Evolutionary conservation across 2,113 vertebrate genomes (phyloP), one percentile per base, ranked within the genome.

Genomic region (Sylvia atricapilla): DNA sequence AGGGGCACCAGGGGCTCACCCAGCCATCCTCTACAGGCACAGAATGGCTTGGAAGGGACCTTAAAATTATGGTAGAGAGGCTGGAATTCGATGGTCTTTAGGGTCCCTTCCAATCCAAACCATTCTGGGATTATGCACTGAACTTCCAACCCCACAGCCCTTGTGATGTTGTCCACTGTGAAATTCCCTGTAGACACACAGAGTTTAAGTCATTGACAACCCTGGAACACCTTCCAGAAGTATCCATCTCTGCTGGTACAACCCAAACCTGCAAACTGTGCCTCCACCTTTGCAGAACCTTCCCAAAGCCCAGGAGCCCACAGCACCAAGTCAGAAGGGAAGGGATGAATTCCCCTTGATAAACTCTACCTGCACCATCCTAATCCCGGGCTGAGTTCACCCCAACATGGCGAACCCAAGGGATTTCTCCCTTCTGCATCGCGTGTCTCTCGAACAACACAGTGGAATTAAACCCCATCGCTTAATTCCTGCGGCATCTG

Each of bases 111-210:
- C 15, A 27, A 31, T 30, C 30, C 21, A 49, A 83, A 23, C 25
- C 14, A 20, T 31, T 47, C 41, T 33, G 70, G 56, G n/a, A 23
- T 41, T 55, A 17, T 20, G 7, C 1, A 1, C 25, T 39, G 4
- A 7, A 3, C 1, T 55, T 55, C 47, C 63, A 76, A 11, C 21
- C 25, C 39, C 41, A 43, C 25, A 17, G 27, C 11, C 20, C 53
- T n/a, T 1, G 13, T 2, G 31, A 14, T 14, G 28, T 5, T 14
- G 28, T 5, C 62, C 13, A 4, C 4, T 2, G 5, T 9, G 31
- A 4, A 4, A 68, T 44, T 60, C 37, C 63, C 69, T 27, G n/a
- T 31, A 15, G 55, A 35, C 7, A n/a, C 2, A 3, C 37, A n/a
- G 9, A 41, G 46, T 77, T 50, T 2, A 53, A 66, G 5, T 4